These are phyloP conservation scores for Nomada ferruginata DNA, from an alignment of 2,888 invertebrate genomes.

Conservation along the genomic window DNA sequence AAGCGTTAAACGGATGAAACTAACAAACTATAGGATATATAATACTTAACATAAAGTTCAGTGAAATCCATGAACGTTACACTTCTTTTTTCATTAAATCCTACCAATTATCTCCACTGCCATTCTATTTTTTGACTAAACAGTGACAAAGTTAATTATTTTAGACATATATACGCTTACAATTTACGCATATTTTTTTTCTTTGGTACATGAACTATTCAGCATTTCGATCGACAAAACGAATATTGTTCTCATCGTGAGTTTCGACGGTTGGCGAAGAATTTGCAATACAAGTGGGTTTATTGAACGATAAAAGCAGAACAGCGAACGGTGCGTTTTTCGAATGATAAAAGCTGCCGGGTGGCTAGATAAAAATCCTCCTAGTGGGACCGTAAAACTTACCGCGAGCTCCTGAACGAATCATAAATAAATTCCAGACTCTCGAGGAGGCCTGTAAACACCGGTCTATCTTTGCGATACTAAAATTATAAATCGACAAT, in stretches of 20 bases:
- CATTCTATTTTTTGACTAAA: not conserved
- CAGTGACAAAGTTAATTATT: not conserved
- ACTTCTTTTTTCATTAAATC: too few species aligned
- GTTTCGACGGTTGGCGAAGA: constrained; percentile 33
- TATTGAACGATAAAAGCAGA: constrained; percentile 69
- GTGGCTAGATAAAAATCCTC: constrained; percentile 55
- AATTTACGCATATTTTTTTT: not conserved
- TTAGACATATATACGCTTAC: constrained; percentile 6
- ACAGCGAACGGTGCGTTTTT: constrained; percentile 58
- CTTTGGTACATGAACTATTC: constrained; percentile 2
- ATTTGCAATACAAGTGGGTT: constrained; percentile 74
- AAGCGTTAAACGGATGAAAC: too few species aligned
- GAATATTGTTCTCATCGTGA: not conserved
- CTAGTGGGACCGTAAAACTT: constrained; percentile 56
- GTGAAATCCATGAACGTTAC: too few species aligned
- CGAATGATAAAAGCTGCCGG: constrained; percentile 46
- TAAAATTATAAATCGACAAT: constrained; percentile 68
- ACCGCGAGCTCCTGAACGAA: constrained; percentile 17
- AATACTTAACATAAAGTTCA: too few species aligned
- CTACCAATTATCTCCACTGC: too few species aligned
- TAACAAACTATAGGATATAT: too few species aligned
- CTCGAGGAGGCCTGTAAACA: constrained; percentile 54
- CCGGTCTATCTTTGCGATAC: constrained; percentile 31
- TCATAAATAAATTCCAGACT: constrained; percentile 58
- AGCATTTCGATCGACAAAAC: constrained; percentile 29